Conservation (phyloP, 2,113 vertebrate genomes). For the Hypomesus transpacificus region DNA sequence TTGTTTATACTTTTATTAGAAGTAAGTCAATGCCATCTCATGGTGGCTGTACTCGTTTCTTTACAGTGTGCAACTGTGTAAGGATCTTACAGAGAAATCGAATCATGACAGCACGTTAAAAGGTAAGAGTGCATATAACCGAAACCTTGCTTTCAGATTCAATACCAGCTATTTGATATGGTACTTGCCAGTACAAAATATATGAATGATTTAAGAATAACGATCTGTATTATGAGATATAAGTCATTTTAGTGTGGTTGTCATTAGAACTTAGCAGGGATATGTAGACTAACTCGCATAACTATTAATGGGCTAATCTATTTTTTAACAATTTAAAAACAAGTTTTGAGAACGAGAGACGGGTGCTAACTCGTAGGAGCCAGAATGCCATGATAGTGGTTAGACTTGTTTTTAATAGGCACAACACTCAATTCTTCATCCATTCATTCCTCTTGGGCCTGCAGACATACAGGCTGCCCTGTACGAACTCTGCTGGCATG, state of each 20-base stretch:
- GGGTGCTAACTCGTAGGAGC: too few species aligned
- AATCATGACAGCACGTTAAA: slow-evolving; percentile 78
- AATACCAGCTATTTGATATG: background rate
- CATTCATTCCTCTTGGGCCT: slow-evolving; percentile 39
- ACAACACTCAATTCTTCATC: background rate
- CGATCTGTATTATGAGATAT: background rate
- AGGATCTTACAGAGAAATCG: slow-evolving; percentile 83
- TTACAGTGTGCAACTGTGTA: slow-evolving; percentile 89
- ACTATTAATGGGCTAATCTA: too few species aligned
- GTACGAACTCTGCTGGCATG: slow-evolving; percentile 91
- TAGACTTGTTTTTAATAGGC: background rate
- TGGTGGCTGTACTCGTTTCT: slow-evolving; percentile 5
- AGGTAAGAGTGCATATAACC: slow-evolving; percentile 76
- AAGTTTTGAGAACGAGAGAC: too few species aligned
- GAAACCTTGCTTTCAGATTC: background rate
- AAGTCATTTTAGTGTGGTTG: too few species aligned
- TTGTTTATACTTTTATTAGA: too few species aligned
- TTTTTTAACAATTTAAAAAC: background rate
- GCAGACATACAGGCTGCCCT: slow-evolving; percentile 90
- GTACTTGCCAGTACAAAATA: background rate
- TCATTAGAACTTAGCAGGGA: too few species aligned
- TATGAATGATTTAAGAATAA: background rate
- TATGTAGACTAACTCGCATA: too few species aligned
- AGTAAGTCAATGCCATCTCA: too few species aligned
- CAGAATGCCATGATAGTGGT: background rate